Evolutionary conservation across 1,140 invertebrate genomes (phyloP).

Genomic region (Glomeris maerens): DNA sequence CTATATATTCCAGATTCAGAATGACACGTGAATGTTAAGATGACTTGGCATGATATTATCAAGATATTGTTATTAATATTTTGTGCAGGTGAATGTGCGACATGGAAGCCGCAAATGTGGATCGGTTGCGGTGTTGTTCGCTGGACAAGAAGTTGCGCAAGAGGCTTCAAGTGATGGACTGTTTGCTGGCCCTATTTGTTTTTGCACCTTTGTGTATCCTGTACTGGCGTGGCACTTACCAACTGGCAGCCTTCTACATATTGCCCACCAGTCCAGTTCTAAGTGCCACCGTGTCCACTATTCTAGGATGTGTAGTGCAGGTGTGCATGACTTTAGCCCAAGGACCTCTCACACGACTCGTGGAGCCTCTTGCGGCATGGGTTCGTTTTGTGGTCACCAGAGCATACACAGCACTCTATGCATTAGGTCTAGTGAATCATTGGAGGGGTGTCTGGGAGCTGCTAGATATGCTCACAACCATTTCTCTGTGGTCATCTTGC

Average conservation of each 20-base stretch:
- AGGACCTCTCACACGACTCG: slow-evolving; percentile 51
- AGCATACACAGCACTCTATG: slow-evolving; percentile 55
- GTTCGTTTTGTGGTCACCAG: slow-evolving; percentile 50
- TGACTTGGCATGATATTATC: no score
- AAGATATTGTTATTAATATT: no score
- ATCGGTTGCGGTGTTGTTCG: no score
- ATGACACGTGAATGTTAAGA: no score
- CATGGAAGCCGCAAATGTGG: no score
- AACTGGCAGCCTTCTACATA: slow-evolving; percentile 54
- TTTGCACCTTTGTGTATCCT: slow-evolving; percentile 62
- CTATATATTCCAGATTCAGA: no score
- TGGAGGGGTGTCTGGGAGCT: slow-evolving; percentile 67
- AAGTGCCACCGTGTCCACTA: slow-evolving; percentile 32
- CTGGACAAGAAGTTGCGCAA: no score
- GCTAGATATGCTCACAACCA: slow-evolving; percentile 51
- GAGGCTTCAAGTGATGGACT: no score
- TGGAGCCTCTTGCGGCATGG: slow-evolving; percentile 46
- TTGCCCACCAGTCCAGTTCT: slow-evolving; percentile 40
- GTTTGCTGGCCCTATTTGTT: slow-evolving; percentile 49
- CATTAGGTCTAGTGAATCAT: slow-evolving; percentile 57
- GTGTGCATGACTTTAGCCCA: not conserved
- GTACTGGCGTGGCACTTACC: slow-evolving; percentile 75
- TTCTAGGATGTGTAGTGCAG: not conserved
- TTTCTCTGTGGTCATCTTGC: slow-evolving; percentile 38
- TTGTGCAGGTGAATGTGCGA: no score